Evolutionary conservation across 2,113 vertebrate genomes (phyloP).

Genomic region (Romanogobio albipinnatus): DNA sequence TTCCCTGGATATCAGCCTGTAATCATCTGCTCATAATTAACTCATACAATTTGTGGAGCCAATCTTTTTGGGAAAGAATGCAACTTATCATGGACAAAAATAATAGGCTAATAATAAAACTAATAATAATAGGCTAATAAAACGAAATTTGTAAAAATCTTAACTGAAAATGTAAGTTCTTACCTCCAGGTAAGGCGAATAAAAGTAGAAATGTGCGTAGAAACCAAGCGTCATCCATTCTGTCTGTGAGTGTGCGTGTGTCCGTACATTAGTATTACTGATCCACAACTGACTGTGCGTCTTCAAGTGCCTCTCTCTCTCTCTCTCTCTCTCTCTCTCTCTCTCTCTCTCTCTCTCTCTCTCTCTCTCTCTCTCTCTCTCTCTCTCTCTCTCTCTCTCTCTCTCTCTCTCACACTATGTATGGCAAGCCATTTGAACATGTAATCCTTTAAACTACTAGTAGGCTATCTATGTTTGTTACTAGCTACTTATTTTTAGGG

Average conservation of each 20-base stretch:
- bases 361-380: neutral
- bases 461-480: neutral
- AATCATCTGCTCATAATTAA: neutral
- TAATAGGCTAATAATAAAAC: neutral
- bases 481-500: neutral
- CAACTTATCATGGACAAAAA: neutral
- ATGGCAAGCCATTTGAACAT: neutral
- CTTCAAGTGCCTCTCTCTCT: neutral
- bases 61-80: neutral
- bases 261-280: neutral
- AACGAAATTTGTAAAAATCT: neutral
- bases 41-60: neutral
- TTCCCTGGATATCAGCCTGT: neutral
- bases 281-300: slow-evolving; percentile 7
- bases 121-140: neutral
- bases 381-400: too few species aligned
- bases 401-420: too few species aligned
- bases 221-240: slow-evolving; percentile 50
- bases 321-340: neutral
- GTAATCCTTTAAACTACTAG: neutral
- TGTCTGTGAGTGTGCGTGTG: neutral
- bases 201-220: slow-evolving; percentile 31
- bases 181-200: slow-evolving; percentile 40
- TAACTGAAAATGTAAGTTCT: neutral
- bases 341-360: neutral